Percentiles rank a stretch among this genome's conserved stretches.
These are phyloP conservation scores for Synergus gifuensis DNA, from an alignment of 2,888 invertebrate species.

Conservation along the genomic window DNA sequence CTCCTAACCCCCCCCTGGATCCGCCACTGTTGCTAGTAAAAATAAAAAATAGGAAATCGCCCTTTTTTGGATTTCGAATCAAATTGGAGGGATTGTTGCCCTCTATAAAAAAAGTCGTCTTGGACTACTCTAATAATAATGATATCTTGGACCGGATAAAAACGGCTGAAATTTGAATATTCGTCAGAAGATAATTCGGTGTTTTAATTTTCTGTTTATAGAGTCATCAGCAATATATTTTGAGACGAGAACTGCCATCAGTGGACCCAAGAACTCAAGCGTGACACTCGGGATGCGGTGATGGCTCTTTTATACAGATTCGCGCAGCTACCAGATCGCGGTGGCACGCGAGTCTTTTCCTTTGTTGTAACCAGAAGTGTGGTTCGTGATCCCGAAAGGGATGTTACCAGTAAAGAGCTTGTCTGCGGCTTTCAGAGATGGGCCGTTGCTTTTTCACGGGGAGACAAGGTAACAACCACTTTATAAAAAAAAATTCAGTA, in stretches of 20 bases:
- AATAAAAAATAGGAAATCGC: too few relatives aligned
- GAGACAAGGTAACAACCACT: constrained; percentile 82
- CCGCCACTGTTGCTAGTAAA: too few relatives aligned
- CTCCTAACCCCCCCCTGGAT: too few relatives aligned
- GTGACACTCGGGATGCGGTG: constrained; percentile 77
- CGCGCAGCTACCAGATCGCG: constrained; percentile 89
- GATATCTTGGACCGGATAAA: too few relatives aligned
- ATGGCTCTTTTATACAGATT: constrained; percentile 91
- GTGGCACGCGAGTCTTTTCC: constrained; percentile 90
- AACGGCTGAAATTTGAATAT: too few relatives aligned
- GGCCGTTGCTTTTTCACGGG: constrained; percentile 88
- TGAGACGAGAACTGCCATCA: neutral
- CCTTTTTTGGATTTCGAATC: too few relatives aligned
- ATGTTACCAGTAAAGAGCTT: constrained; percentile 90
- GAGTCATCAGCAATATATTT: neutral
- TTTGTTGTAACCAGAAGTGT: constrained; percentile 90
- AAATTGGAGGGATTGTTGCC: too few relatives aligned
- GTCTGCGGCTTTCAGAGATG: constrained; percentile 90
- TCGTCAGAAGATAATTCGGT: neutral
- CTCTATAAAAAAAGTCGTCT: too few relatives aligned
- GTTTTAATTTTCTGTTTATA: constrained; percentile 1
- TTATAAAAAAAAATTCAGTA: too few relatives aligned
- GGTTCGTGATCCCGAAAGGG: constrained; percentile 87
- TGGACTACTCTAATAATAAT: too few relatives aligned
- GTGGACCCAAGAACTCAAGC: constrained; percentile 30